Conservation (phyloP, 2,797 vertebrate species). For the Thunnus albacares region DNA sequence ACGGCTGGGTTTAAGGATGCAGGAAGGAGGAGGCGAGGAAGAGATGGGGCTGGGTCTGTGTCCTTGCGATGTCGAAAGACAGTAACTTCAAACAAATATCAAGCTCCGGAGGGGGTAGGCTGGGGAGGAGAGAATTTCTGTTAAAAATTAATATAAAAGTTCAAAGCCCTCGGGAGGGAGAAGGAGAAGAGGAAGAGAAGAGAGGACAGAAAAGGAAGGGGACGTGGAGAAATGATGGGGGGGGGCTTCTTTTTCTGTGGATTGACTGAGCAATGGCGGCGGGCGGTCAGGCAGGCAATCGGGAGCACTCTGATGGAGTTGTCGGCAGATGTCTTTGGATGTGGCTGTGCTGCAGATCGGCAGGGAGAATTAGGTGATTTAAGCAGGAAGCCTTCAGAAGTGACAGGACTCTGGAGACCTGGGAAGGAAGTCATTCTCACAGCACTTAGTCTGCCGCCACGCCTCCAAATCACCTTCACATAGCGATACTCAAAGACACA, state of each 20-base stretch:
- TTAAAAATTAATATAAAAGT: constrained; percentile 70
- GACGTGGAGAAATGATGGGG: constrained; percentile 27
- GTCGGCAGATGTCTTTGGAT: constrained; percentile 67
- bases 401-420: constrained; percentile 67
- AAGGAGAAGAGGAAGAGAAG: constrained; percentile 25
- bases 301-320: constrained; percentile 69
- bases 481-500: constrained; percentile 39
- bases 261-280: constrained; percentile 47
- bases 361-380: constrained; percentile 70
- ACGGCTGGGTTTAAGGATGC: constrained; percentile 14
- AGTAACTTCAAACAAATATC: constrained; percentile 78
- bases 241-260: constrained; percentile 35
- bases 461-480: constrained; percentile 71
- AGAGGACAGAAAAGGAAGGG: constrained; percentile 33
- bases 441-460: constrained; percentile 59
- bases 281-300: constrained; percentile 60
- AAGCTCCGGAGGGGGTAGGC: constrained; percentile 42
- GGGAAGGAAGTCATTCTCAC: constrained; percentile 58
- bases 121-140: constrained; percentile 47
- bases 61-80: constrained; percentile 66
- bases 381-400: constrained; percentile 67
- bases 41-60: constrained; percentile 31
- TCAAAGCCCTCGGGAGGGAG: constrained; percentile 59
- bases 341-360: constrained; percentile 64
- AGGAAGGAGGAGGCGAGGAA: constrained; percentile 13